Percentiles rank a stretch among this genome's conserved stretches.
These are phyloP conservation scores for Harmothoe impar DNA, from an alignment of 2,888 invertebrate genomes.

Conservation along the genomic window DNA sequence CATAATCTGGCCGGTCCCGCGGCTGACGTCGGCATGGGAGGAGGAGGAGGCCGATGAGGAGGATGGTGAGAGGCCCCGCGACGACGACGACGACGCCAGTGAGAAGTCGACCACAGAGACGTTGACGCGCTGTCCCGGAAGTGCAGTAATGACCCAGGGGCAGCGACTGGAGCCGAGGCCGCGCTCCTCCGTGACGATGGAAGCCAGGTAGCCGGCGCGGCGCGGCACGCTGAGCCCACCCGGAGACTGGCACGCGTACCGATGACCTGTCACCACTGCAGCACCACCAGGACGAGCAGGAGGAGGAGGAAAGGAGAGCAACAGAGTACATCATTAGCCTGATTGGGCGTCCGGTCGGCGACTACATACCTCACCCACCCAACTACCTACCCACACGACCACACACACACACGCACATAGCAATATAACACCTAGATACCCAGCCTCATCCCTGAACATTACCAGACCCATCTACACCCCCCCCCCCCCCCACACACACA, in stretches of 20 bases:
- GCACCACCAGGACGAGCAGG: background rate
- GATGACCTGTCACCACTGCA: conserved; percentile 51
- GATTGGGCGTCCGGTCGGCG: conserved; percentile 2
- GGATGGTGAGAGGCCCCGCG: conserved; percentile 66
- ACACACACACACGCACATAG: no score
- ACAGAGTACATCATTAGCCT: conserved; percentile 33
- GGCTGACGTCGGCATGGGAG: background rate
- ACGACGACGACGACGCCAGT: conserved; percentile 3
- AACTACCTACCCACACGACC: background rate
- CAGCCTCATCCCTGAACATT: background rate
- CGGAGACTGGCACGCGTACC: conserved; percentile 53
- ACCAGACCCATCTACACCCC: background rate
- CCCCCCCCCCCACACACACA: no score
- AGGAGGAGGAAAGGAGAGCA: background rate
- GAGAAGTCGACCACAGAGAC: conserved; percentile 69
- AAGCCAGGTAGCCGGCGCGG: conserved; percentile 52
- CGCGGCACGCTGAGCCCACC: conserved; percentile 56
- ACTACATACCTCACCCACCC: background rate
- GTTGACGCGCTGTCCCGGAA: conserved; percentile 69
- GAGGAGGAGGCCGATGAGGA: conserved; percentile 67
- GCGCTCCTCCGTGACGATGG: conserved; percentile 59
- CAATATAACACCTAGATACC: no score
- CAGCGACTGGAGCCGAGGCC: conserved; percentile 63
- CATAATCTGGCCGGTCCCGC: conserved; percentile 36
- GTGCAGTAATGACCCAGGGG: conserved; percentile 67